These are phyloP conservation scores for Corapipo altera DNA, from an alignment of 2,113 vertebrate species.

Conservation along the genomic window DNA sequence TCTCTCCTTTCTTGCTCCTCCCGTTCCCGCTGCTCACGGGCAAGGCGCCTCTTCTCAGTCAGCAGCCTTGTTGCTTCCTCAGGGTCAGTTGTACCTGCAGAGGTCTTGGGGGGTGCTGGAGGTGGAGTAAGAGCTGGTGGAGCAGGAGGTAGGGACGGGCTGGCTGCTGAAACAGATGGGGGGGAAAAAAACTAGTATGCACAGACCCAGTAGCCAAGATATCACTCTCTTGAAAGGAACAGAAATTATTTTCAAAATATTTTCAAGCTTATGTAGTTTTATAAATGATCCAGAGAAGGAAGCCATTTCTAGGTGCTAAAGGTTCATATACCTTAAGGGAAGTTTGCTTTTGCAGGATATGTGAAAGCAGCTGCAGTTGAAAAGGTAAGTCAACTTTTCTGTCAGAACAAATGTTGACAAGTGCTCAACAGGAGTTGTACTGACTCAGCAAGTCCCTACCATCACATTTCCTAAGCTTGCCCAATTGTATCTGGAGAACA, in stretches of 20 bases:
- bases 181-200: background rate
- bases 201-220: background rate
- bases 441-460: background rate
- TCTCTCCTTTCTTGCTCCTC: conserved; percentile 86
- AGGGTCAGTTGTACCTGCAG: conserved; percentile 89
- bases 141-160: conserved; percentile 5
- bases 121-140: conserved; percentile 43
- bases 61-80: conserved; percentile 92
- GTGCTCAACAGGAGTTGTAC: background rate
- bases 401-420: background rate
- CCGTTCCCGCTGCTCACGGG: conserved; percentile 89
- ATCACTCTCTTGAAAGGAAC: background rate
- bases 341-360: background rate
- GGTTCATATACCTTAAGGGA: background rate
- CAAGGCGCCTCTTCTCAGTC: conserved; percentile 89
- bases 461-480: background rate
- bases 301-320: background rate
- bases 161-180: background rate
- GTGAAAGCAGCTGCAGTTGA: background rate
- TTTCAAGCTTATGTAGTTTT: background rate
- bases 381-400: background rate
- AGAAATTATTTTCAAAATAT: background rate
- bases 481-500: background rate
- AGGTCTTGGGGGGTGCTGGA: conserved; percentile 62
- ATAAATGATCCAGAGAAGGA: background rate